A percentile compares a stretch with the other conserved stretches of the same genome.
phyloP scores from a whole-genome alignment of 2,888 invertebrate genomes.

The Drosophila mulleri region DNA sequence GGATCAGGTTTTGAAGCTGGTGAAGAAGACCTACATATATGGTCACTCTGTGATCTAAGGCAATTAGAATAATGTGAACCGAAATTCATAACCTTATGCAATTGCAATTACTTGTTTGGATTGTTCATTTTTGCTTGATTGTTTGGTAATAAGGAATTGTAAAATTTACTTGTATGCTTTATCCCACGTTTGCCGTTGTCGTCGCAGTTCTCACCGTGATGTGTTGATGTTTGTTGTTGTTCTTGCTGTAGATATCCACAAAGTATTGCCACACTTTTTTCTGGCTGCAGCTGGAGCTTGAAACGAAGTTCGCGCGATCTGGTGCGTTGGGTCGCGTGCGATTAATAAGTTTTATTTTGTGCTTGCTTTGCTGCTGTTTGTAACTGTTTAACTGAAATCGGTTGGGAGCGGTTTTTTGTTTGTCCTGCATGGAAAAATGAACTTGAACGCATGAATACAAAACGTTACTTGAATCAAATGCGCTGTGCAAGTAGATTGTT shows the following conservation, averaged over 20 bases:
- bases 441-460: constrained; percentile 84
- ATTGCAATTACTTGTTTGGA: constrained; percentile 49
- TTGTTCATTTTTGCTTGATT: constrained; percentile 38
- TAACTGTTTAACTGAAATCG: constrained; percentile 74
- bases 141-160: constrained; percentile 62
- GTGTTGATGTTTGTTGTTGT: constrained; percentile 34
- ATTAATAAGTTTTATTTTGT: constrained; percentile 41
- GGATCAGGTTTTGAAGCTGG: background rate
- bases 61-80: constrained; percentile 41
- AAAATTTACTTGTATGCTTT: constrained; percentile 80
- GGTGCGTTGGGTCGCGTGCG: constrained; percentile 47
- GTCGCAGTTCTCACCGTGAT: constrained; percentile 25
- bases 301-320: constrained; percentile 21
- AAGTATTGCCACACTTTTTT: constrained; percentile 42
- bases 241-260: constrained; percentile 29
- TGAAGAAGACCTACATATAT: background rate
- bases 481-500: constrained; percentile 74
- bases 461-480: constrained; percentile 77
- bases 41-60: constrained; percentile 14
- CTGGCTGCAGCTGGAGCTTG: constrained; percentile 37
- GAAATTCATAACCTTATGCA: constrained; percentile 48
- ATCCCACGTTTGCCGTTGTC: constrained; percentile 44
- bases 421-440: constrained; percentile 84
- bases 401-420: constrained; percentile 70
- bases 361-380: constrained; percentile 57